A percentile compares a stretch with the other conserved stretches of the same genome.
Evolutionary conservation across 2,113 vertebrate species (phyloP).

Genomic region (Labrus mixtus): DNA sequence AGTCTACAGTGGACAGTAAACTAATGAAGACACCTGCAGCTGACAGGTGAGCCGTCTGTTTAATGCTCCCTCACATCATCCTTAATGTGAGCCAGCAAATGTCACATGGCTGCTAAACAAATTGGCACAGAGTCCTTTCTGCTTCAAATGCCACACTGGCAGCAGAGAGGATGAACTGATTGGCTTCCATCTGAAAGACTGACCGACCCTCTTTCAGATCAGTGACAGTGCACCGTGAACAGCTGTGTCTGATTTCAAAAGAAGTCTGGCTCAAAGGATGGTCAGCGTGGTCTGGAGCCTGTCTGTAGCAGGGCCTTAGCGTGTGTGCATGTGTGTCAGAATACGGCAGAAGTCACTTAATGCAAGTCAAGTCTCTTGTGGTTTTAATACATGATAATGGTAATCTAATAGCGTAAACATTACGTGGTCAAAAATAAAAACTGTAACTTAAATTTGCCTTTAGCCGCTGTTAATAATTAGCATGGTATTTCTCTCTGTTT

Average conservation of each 20-base stretch:
- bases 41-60: constrained; percentile 48
- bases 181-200: background rate
- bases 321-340: background rate
- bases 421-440: too few species aligned
- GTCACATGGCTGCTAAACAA: constrained; percentile 54
- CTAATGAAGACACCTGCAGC: constrained; percentile 54
- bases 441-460: too few species aligned
- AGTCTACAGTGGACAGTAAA: constrained; percentile 35
- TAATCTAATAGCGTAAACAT: too few species aligned
- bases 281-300: constrained; percentile 17
- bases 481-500: too few species aligned
- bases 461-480: too few species aligned
- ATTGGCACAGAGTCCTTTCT: background rate
- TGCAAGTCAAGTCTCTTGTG: too few species aligned
- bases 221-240: constrained; percentile 17
- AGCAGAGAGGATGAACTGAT: background rate
- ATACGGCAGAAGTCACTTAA: too few species aligned
- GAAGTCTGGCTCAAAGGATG: constrained; percentile 16
- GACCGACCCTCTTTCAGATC: background rate
- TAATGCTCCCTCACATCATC: constrained; percentile 22
- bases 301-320: background rate
- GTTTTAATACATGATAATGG: too few species aligned
- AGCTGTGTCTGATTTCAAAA: constrained; percentile 44
- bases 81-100: constrained; percentile 26
- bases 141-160: constrained; percentile 11